A percentile compares a stretch with the other conserved stretches of the same genome.
Conservation (phyloP, 2,888 invertebrate species). For the Zootermopsis nevadensis region DNA sequence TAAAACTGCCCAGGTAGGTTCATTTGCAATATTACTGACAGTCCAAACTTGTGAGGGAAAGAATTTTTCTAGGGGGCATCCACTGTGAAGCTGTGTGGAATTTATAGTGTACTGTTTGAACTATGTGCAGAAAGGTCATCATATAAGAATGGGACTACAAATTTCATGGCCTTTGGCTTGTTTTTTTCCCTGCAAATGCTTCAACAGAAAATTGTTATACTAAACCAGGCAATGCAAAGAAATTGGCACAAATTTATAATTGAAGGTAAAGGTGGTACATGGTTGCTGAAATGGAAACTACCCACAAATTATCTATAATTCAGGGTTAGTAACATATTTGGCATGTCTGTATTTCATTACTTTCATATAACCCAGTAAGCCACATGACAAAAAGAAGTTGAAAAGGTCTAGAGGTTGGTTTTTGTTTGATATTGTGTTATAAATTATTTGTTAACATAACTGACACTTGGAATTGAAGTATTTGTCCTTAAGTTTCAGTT, state of each 20-base stretch:
- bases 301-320: neutral
- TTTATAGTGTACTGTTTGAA: conserved; percentile 3
- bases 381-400: neutral
- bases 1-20: conserved; percentile 5
- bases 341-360: neutral
- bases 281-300: neutral
- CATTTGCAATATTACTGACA: conserved; percentile 3
- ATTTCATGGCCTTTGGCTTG: neutral
- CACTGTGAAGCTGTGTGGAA: neutral
- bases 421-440: neutral
- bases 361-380: neutral
- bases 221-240: neutral
- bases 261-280: neutral
- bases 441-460: neutral
- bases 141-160: neutral
- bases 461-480: neutral
- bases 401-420: no score
- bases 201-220: neutral
- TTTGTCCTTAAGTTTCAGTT: neutral
- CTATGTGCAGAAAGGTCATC: neutral
- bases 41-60: neutral
- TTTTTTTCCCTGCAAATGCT: neutral
- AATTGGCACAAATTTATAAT: neutral
- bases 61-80: neutral
- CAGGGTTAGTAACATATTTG: neutral